Evolutionary conservation across 2,797 vertebrate species (phyloP), one percentile per base, ranked within the genome.

Genomic region (Mallotus villosus): DNA sequence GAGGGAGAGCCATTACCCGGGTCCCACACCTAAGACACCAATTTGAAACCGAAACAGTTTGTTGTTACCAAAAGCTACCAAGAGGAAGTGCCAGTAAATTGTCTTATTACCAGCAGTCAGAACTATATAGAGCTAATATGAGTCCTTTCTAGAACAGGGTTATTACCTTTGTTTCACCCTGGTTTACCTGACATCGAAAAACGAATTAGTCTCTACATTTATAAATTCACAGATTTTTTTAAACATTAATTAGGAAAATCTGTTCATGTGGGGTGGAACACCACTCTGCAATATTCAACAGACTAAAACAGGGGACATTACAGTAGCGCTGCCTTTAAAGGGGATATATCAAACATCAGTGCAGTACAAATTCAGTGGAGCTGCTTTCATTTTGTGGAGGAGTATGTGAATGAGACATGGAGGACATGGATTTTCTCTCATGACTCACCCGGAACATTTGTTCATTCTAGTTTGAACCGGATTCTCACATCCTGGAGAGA

Each of bases 1-100:
- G 78, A 64, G 57, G 71, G 64, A 74, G 77, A 85, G 74, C 83
- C 67, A 84, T 87, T 77, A 82, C 78, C 74, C 78, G 59, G 59
- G 73, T 69, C 63, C 63, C 34, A 66, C 72, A 74, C 16, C n/a
- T 11, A 70, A 49, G 70, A 4, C 21, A 67, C 24, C 34, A 49
- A 59, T 74, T 81, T 79, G 59, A 34, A 62, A 62, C 24, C 34
- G 32, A 25, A 75, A 58, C 2, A 12, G 68, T 66, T 77, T 73
- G 24, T 1, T 29, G 61, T 46, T 46, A 46, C 41, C 41, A 41
- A 41, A 41, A 41, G 37, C 9, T 7, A 41, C 37, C 37, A 46
- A 12, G 14, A 12, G 41, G 12, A 11, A 46, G 9, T 14, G 11
- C 41, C 2, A 14, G 41, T 2, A 8, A 46, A 46, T 14, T 14